phyloP scores from a whole-genome alignment of 2,113 vertebrate species.

The Phyllostomus hastatus region DNA sequence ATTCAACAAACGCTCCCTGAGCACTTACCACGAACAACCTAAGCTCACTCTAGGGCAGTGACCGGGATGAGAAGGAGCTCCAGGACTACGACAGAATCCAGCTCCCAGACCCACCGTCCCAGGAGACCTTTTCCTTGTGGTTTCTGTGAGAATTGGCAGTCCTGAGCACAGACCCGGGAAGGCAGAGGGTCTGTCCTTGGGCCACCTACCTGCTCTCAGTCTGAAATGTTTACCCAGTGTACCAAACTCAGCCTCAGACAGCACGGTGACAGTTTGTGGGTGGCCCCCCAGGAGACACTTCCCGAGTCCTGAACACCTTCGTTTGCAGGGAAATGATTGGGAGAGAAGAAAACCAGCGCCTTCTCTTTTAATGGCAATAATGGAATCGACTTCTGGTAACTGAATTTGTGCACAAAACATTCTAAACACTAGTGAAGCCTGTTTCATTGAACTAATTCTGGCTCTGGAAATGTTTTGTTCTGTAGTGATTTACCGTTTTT shows the following conservation, averaged over 20 bases:
- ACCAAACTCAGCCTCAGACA: background rate
- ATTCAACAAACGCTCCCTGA: background rate
- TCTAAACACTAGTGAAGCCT: slow-evolving; percentile 76
- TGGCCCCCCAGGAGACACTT: slow-evolving; percentile 16
- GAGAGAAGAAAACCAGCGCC: slow-evolving; percentile 18
- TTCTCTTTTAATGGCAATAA: slow-evolving; percentile 53
- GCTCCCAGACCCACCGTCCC: background rate
- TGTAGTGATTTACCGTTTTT: slow-evolving; percentile 74
- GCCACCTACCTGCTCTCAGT: background rate
- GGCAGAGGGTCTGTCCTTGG: background rate
- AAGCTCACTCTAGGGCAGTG: background rate
- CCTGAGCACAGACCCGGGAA: background rate
- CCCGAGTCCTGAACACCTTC: slow-evolving; percentile 3
- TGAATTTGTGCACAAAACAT: slow-evolving; percentile 78
- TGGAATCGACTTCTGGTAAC: slow-evolving; percentile 63
- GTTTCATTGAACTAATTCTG: slow-evolving; percentile 73
- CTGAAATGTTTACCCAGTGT: background rate
- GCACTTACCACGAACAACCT: slow-evolving; percentile 23
- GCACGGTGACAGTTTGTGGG: slow-evolving; percentile 46
- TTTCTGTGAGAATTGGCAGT: background rate
- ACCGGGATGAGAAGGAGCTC: background rate
- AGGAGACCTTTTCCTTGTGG: background rate
- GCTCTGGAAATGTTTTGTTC: slow-evolving; percentile 67
- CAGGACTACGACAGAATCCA: background rate
- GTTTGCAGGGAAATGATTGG: background rate